Percentiles rank a stretch among this genome's conserved stretches.
phyloP scores from a whole-genome alignment of 2,888 invertebrate species.

The Hyles lineata region DNA sequence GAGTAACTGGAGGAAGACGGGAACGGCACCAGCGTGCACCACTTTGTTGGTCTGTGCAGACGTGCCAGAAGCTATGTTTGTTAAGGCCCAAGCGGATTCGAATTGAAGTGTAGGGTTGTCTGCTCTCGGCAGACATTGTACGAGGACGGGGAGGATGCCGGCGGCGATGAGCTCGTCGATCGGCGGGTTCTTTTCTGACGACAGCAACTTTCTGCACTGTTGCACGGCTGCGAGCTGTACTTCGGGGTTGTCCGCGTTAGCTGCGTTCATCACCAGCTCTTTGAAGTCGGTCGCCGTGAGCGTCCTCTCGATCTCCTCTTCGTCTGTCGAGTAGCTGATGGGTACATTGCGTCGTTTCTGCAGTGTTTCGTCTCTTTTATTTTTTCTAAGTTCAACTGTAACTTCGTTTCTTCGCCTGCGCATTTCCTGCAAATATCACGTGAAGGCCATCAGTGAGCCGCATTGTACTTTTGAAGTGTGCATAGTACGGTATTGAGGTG shows the following conservation, averaged over 20 bases:
- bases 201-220: conserved; percentile 96
- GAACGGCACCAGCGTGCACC: conserved; percentile 97
- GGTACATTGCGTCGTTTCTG: conserved; percentile 98
- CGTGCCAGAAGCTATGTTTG: conserved; percentile 98
- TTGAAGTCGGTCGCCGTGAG: conserved; percentile 90
- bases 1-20: conserved; percentile 95
- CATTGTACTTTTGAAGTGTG: conserved; percentile 3
- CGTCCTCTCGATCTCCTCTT: conserved; percentile 90
- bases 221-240: conserved; percentile 96
- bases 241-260: conserved; percentile 90
- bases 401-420: conserved; percentile 98
- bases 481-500: neutral
- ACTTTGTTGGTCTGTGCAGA: conserved; percentile 96
- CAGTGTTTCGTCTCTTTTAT: conserved; percentile 98
- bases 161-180: conserved; percentile 97
- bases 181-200: conserved; percentile 99
- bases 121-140: conserved; percentile 93
- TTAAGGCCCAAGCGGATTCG: conserved; percentile 98
- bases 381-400: conserved; percentile 98
- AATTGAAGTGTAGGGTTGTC: conserved; percentile 96
- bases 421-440: conserved; percentile 91
- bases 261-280: conserved; percentile 94
- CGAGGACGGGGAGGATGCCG: conserved; percentile 97
- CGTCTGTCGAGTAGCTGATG: conserved; percentile 91
- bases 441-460: conserved; percentile 9